Evolutionary conservation across 2,113 vertebrate species (phyloP), one percentile per base, ranked within the genome.

Genomic region (Tragelaphus buxtoni): DNA sequence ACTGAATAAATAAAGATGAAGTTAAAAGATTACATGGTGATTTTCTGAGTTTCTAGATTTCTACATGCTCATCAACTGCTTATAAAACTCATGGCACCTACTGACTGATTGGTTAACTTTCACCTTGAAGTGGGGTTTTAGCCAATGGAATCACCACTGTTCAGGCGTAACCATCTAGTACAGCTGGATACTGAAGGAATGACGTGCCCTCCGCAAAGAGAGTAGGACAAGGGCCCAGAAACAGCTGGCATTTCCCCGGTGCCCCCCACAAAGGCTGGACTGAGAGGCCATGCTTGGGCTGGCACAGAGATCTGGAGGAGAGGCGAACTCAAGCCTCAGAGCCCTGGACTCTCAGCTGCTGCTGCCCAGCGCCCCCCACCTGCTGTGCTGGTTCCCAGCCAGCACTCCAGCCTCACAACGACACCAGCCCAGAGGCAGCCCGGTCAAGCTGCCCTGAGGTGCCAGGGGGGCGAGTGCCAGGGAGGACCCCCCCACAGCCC

Each of bases 301-400:
- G 9, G 45, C 32, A 1, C 3, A 10, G 28, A 4, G 10, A 12
- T 81, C 74, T 16, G 9, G 53, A 9, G 22, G 20, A 65, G 55
- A 53, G 7, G 14, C 14, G 39, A 28, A 16, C 76, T n/a, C 69
- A 87, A 9, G n/a, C 8, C 14, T 35, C 55, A n/a, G 45, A 13
- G 12, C 9, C 45, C 5, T 3, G 0, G 53, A 26, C 28, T 77
- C 2, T 1, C 30, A 7, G 49, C 32, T 32, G 65, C 13, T 24
- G 16, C 69, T 14, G 47, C 5, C 10, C 0, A 4, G n/a, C 0
- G 0, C 17, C 53, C 17, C 28, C 22, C 4, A 10, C 3, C 17
- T 35, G 28, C 55, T 14, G n/a, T 28, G 51, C 0, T 32, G 22
- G 6, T 26, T 47, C 28, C 76, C 1, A 4, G 30, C 22, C 9